Evolutionary conservation across 1,140 invertebrate species (phyloP), one percentile per base, ranked within the genome.

Genomic region (Panagrolaimus sp.): DNA sequence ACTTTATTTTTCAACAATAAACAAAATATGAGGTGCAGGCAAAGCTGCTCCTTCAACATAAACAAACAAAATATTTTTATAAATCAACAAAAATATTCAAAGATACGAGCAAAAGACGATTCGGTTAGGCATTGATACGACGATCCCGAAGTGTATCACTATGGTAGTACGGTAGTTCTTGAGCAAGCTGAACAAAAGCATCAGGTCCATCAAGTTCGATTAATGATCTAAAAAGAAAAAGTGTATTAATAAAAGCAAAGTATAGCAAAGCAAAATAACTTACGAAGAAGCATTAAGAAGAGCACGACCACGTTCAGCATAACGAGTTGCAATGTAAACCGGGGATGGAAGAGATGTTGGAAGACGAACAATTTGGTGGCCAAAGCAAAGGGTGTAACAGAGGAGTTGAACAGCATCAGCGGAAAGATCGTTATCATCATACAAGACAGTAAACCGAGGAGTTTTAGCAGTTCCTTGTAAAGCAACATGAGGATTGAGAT

Each of bases 401-500:
- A 71, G n/a, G 21, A 63, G 46, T 43, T 71, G 38, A 1, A 68
- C 9, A 1, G 43, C 45, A 46, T 43, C 62, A 32, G 43, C 32
- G 28, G 43, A 17, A 12, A 68, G 43, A 48, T 28, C 43, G 12
- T 43, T 12, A 3, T 71, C n/a, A 65, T 62, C 63, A 8, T 46
- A 43, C 28, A 67, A 48, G 26, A 71, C 65, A 3, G 65, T 71
- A 48, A 63, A 71, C 9, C 63, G 64, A 3, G 70, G 65, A 12
- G 62, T 47, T 43, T 71, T 71, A 4, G 64, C 45, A 28, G 70
- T 71, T 58, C 70, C 70, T 67, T 71, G 71, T 5, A 69, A 63
- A 43, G 67, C 63, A n/a, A 43, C 43, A 45, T 69, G 67, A 1
- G 67, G 47, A 43, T 47, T 69, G 12, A 65, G 67, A 21, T 69